Base-by-base conservation (phyloP, 1,140 invertebrate species). In the Trichonephila clavata region DNA sequence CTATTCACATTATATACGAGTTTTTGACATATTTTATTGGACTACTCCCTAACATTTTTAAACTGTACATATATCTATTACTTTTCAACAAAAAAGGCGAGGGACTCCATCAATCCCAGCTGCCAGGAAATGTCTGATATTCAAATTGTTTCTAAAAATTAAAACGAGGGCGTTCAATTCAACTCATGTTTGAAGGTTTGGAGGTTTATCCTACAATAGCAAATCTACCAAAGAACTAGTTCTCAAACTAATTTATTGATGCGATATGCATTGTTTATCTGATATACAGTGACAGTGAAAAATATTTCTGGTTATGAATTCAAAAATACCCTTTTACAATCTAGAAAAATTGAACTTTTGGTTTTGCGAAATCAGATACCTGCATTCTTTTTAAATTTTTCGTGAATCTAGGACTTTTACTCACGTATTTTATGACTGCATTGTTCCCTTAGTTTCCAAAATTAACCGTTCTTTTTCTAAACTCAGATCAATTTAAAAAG, bases 211-310 rank as follows among this genome's bases (percentile, higher is more conserved):
- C 14, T 8, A 24, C n/a, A 27, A 68, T 68, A 68, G 24, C 24
- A 68, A 68, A 24, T 68, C 24, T 68, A 24, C 24, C n/a, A 24
- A 24, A 68, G 65, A 68, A 68, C 21, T 13, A 68, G 65, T 27
- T n/a, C 65, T 68, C 24, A 68, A 68, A 24, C 65, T 68, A 68
- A 68, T 68, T 68, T 68, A 68, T 68, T 68, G 65, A 68, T 68
- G 65, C 65, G 13, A 68, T 27, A 68, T 24, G 65, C 65, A 68
- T 68, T 68, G 65, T 68, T 68, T 68, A 68, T 24, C 65, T 68
- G 65, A 68, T 24, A 16, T 68, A 24, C 65, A 68, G 65, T 10
- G 24, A 24, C 65, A 68, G 65, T 24, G 21, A 68, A 68, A 8
- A 68, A 68, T 68, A 68, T 68, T 13, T 68, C 21, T 68, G 14